Conservation (phyloP, 2,888 invertebrate genomes). For the Drosophila nr. perissopoda region DNA sequence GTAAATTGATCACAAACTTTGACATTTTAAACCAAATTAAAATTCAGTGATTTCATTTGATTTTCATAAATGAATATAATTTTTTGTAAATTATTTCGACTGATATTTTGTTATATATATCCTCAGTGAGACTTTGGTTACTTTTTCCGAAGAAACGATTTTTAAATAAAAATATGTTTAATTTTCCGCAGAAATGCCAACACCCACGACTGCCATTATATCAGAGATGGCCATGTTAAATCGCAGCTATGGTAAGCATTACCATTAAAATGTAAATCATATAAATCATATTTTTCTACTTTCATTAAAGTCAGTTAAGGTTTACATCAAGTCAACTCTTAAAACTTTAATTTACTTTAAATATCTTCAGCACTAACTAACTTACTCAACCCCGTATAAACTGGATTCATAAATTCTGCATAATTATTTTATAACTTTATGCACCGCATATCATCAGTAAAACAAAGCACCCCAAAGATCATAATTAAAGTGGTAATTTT, state of each 20-base stretch:
- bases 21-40: background rate
- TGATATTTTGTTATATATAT: too few species aligned
- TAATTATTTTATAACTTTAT: slow-evolving; percentile 55
- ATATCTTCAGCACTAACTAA: slow-evolving; percentile 44
- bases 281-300: background rate
- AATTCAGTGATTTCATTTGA: background rate
- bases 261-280: background rate
- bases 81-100: background rate
- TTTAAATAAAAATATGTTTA: background rate
- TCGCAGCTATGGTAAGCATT: slow-evolving; percentile 81
- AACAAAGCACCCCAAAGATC: slow-evolving; percentile 43
- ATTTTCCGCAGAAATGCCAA: slow-evolving; percentile 90
- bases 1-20: background rate
- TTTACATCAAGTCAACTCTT: background rate
- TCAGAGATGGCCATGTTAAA: slow-evolving; percentile 85
- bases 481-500: slow-evolving; percentile 3
- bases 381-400: slow-evolving; percentile 52
- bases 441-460: slow-evolving; percentile 67
- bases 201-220: slow-evolving; percentile 91
- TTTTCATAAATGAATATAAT: background rate
- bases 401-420: slow-evolving; percentile 21
- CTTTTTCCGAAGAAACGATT: background rate
- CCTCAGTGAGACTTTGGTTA: too few species aligned
- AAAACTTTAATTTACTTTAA: slow-evolving; percentile 19
- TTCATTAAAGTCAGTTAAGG: background rate